Percentiles rank a stretch among this genome's conserved stretches.
Evolutionary conservation across 2,888 invertebrate species (phyloP).

Genomic region (Timandra comae): DNA sequence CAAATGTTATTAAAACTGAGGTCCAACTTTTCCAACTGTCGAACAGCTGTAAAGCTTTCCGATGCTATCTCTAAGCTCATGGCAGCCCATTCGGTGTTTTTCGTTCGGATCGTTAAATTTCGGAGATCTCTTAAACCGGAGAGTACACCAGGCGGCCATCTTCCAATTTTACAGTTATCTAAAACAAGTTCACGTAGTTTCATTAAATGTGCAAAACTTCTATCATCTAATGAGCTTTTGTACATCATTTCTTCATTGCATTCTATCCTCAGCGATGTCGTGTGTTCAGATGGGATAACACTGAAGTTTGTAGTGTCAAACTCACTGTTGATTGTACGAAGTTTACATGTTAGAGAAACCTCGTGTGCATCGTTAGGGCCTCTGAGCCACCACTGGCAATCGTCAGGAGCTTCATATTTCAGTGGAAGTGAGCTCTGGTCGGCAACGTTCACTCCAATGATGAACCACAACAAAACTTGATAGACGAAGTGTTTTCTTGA

Average conservation of each 20-base stretch:
- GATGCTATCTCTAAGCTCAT: constrained; percentile 89
- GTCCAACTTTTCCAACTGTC: constrained; percentile 89
- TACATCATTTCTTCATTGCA: constrained; percentile 89
- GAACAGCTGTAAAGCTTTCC: constrained; percentile 85
- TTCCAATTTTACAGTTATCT: constrained; percentile 90
- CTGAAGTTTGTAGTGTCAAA: constrained; percentile 92
- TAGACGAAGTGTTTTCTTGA: constrained; percentile 49
- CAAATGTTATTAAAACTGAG: constrained; percentile 92
- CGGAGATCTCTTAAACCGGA: constrained; percentile 87
- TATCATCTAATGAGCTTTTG: constrained; percentile 85
- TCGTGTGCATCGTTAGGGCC: constrained; percentile 80
- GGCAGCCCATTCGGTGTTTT: constrained; percentile 90
- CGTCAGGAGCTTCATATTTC: constrained; percentile 89
- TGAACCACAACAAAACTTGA: constrained; percentile 63
- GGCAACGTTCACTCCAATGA: constrained; percentile 62
- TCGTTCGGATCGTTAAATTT: constrained; percentile 89
- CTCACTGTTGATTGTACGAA: constrained; percentile 90
- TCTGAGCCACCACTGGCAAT: constrained; percentile 87
- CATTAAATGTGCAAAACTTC: constrained; percentile 87
- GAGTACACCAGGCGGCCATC: constrained; percentile 88
- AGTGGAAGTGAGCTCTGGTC: constrained; percentile 69
- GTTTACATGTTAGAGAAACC: constrained; percentile 86
- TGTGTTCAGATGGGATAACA: constrained; percentile 89
- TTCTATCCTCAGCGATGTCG: constrained; percentile 85
- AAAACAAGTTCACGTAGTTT: constrained; percentile 87